Conservation (phyloP, 2,113 vertebrate genomes). For the Festucalex cinctus region DNA sequence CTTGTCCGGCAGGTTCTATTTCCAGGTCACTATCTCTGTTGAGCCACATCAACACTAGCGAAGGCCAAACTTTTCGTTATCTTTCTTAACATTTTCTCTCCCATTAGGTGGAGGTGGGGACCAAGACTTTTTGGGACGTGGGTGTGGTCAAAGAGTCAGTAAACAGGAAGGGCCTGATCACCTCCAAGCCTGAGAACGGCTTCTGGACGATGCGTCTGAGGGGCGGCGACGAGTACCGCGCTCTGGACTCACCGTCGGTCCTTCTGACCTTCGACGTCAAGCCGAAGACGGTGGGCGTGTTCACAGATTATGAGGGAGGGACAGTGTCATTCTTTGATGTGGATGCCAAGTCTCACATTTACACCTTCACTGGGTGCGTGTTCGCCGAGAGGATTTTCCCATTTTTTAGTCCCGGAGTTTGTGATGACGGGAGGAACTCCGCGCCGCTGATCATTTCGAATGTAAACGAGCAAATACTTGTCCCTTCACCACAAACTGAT, state of each 20-base stretch:
- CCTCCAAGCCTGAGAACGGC: slow-evolving; percentile 63
- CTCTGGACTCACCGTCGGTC: slow-evolving; percentile 56
- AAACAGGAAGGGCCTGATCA: slow-evolving; percentile 71
- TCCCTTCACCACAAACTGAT: neutral
- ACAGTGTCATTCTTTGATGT: slow-evolving; percentile 59
- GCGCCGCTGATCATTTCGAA: slow-evolving; percentile 35
- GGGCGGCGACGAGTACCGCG: slow-evolving; percentile 60
- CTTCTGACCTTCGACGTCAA: slow-evolving; percentile 25
- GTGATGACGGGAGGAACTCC: slow-evolving; percentile 48
- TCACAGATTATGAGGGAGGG: slow-evolving; percentile 53
- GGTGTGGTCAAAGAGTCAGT: slow-evolving; percentile 71
- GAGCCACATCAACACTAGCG: neutral
- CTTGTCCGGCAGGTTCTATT: slow-evolving; percentile 69
- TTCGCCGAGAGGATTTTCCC: slow-evolving; percentile 56
- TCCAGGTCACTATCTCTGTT: slow-evolving; percentile 46
- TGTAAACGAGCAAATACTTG: slow-evolving; percentile 12
- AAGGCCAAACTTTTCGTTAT: neutral
- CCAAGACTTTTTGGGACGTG: slow-evolving; percentile 75
- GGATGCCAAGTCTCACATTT: slow-evolving; percentile 48
- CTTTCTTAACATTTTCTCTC: neutral
- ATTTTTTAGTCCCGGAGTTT: slow-evolving; percentile 56
- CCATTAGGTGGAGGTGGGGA: slow-evolving; percentile 51
- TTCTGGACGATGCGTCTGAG: slow-evolving; percentile 75
- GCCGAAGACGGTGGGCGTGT: slow-evolving; percentile 55
- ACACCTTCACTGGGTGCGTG: slow-evolving; percentile 55